phyloP scores from a whole-genome alignment of 2,888 invertebrate genomes.

The Drosophila formosana region DNA sequence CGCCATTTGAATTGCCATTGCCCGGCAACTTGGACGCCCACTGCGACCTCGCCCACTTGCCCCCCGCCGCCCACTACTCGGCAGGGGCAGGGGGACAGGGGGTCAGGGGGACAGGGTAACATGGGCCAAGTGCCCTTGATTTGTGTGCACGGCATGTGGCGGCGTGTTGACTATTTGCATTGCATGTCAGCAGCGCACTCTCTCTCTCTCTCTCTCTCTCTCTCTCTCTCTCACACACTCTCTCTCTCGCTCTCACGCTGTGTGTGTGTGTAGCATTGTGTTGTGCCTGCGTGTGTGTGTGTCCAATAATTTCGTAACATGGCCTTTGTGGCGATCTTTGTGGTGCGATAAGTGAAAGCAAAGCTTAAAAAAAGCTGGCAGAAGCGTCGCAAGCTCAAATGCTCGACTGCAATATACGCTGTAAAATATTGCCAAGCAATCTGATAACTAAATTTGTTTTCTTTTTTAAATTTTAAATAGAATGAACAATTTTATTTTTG shows the following conservation, averaged over 20 bases:
- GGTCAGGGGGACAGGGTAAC: conserved; percentile 13
- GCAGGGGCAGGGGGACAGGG: not conserved
- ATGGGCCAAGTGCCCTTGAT: conserved; percentile 72
- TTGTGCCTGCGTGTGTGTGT: conserved; percentile 32
- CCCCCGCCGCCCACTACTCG: not conserved
- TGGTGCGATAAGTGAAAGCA: conserved; percentile 64
- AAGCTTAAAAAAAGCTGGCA: conserved; percentile 23
- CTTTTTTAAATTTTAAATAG: too few species aligned
- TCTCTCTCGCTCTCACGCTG: conserved; percentile 13
- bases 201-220: not conserved
- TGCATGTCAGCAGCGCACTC: conserved; percentile 64
- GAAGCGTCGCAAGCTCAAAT: not conserved
- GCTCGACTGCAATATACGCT: conserved; percentile 24
- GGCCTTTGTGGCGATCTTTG: conserved; percentile 81
- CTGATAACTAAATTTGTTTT: too few species aligned
- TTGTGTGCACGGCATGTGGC: conserved; percentile 81
- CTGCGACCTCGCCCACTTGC: conserved; percentile 34
- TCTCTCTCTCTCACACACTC: conserved; percentile 3
- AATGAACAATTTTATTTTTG: too few species aligned
- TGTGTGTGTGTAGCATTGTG: conserved; percentile 12
- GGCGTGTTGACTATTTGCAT: conserved; percentile 79
- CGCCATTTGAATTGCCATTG: conserved; percentile 69
- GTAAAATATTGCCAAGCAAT: not conserved
- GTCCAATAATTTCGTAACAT: conserved; percentile 81
- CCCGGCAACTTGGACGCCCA: conserved; percentile 60